phyloP scores from a whole-genome alignment of 2,797 vertebrate species.

The Astyanax mexicanus region DNA sequence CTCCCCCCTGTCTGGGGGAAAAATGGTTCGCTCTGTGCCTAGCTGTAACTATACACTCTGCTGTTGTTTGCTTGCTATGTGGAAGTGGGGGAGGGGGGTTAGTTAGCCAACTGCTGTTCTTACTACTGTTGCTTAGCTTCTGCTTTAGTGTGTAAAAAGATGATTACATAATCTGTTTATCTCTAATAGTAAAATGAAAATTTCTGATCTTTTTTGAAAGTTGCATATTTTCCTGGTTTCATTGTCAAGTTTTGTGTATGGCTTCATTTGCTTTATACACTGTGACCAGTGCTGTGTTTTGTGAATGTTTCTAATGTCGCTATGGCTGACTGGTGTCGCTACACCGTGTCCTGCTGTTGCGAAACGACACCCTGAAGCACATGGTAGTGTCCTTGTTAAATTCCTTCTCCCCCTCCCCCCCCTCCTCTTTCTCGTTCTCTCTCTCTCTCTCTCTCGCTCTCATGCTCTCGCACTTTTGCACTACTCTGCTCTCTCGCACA shows the following conservation, averaged over 20 bases:
- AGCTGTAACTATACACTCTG: conserved; percentile 20
- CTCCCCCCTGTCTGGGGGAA: neutral
- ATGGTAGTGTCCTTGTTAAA: conserved; percentile 31
- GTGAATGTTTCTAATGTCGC: conserved; percentile 4
- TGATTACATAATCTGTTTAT: neutral
- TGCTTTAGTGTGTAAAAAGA: too few relatives aligned
- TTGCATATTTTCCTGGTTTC: too few relatives aligned
- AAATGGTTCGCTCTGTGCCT: conserved; percentile 17
- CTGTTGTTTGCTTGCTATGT: neutral
- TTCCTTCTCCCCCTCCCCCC: conserved; percentile 19
- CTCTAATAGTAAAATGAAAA: too few relatives aligned
- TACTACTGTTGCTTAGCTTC: neutral
- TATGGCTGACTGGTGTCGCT: conserved; percentile 46
- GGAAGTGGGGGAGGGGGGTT: conserved; percentile 3
- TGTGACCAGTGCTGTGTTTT: neutral
- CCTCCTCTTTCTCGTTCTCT: conserved; percentile 19
- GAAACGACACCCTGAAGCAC: conserved; percentile 41
- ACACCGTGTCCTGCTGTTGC: conserved; percentile 37
- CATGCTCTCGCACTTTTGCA: too few relatives aligned
- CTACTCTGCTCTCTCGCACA: conserved; percentile 8
- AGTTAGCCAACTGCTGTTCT: neutral
- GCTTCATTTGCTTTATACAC: neutral
- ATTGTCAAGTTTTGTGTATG: too few relatives aligned
- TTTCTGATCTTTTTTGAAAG: too few relatives aligned
- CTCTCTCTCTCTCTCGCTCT: conserved; percentile 8